Evolutionary conservation across 2,888 invertebrate genomes (phyloP).

Genomic region (Drymonia ruficornis): DNA sequence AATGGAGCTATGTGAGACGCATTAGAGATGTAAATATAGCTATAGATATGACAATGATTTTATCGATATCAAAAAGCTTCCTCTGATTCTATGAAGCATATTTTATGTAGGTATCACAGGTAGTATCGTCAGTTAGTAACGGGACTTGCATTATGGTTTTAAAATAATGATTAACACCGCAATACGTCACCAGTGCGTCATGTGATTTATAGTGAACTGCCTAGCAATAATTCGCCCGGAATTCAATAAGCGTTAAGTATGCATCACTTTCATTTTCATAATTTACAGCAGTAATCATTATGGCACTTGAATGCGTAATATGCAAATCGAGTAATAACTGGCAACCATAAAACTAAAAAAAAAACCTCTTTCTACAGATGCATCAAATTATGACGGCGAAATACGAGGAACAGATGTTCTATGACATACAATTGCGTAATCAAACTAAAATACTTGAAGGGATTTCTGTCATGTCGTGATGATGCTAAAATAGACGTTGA

Average conservation of each 20-base stretch:
- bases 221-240: background rate
- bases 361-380: background rate
- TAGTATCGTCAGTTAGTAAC: too few relatives aligned
- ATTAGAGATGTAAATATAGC: too few relatives aligned
- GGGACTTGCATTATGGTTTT: background rate
- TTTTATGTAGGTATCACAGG: too few relatives aligned
- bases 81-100: too few relatives aligned
- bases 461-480: constrained; percentile 50
- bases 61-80: too few relatives aligned
- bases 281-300: background rate
- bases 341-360: background rate
- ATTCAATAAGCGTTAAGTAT: background rate
- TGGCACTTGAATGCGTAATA: background rate
- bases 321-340: background rate
- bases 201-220: background rate
- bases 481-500: constrained; percentile 18
- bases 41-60: too few relatives aligned
- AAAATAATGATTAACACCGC: background rate
- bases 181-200: background rate
- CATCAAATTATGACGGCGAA: background rate
- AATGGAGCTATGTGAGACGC: too few relatives aligned
- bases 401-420: background rate
- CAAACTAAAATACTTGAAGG: constrained; percentile 53
- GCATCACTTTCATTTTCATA: background rate
- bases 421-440: constrained; percentile 53